Conservation (phyloP, 92 coral and sea anemone species). For the Blastomussa wellsi region DNA sequence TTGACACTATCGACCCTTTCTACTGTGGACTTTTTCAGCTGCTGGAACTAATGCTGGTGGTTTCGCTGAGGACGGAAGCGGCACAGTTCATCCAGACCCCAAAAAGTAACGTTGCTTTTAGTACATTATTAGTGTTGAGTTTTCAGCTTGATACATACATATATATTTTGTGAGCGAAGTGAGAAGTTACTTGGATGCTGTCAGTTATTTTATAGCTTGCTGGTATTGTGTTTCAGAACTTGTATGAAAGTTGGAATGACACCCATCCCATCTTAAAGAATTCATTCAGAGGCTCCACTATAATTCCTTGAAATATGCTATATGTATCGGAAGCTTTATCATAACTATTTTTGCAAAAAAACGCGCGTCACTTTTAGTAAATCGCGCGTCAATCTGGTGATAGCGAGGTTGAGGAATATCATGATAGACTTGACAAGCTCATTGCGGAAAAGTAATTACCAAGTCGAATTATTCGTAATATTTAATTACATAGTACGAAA, state of each 20-base stretch:
- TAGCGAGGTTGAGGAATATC: too few relatives aligned
- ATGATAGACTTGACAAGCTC: not conserved
- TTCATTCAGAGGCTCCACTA: not conserved
- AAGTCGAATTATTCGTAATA: not conserved
- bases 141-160: too few relatives aligned
- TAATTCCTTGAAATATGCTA: not conserved
- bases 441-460: not conserved
- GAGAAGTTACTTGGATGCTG: too few relatives aligned
- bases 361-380: too few relatives aligned
- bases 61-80: not conserved
- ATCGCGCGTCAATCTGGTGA: too few relatives aligned
- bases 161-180: not conserved
- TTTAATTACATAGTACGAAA: not conserved
- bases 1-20: not conserved
- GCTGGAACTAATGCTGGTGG: not conserved
- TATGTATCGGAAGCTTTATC: not conserved
- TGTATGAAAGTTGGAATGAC: not conserved
- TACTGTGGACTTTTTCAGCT: slow-evolving; percentile 22
- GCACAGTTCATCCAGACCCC: not conserved
- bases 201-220: too few relatives aligned
- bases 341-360: not conserved
- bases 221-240: too few relatives aligned
- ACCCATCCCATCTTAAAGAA: not conserved
- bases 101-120: slow-evolving; percentile 10
- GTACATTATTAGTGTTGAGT: not conserved